Conservation (phyloP, 2,888 invertebrate genomes). For the Ichneumon xanthorius region DNA sequence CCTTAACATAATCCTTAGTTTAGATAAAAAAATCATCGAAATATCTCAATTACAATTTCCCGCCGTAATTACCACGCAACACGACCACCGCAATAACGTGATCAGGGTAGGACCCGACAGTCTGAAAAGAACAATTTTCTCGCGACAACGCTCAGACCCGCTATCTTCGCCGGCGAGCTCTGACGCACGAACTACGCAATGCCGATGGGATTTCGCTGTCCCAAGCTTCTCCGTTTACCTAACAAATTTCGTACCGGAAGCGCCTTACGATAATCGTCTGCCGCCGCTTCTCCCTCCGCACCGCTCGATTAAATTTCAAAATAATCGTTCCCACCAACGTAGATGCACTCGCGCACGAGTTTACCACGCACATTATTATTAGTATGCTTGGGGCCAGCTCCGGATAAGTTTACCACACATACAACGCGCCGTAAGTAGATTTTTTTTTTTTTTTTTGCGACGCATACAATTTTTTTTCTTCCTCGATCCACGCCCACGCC, state of each 20-base stretch:
- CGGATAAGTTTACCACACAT: no score
- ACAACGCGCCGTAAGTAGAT: no score
- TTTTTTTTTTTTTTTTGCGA: no score
- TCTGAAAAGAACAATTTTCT: neutral
- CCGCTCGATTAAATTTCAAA: neutral
- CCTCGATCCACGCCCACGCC: neutral
- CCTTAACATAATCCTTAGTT: no score
- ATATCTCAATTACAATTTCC: neutral
- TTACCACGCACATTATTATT: neutral
- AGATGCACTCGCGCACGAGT: neutral
- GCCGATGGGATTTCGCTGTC: constrained; percentile 4
- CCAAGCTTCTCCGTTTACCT: neutral
- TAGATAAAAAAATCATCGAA: no score
- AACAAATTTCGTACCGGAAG: constrained; percentile 1
- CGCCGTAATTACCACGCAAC: neutral
- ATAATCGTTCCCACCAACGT: neutral
- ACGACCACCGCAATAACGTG: neutral
- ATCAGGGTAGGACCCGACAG: neutral
- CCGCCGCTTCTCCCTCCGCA: neutral
- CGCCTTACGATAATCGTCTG: neutral
- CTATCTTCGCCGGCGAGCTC: neutral
- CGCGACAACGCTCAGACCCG: neutral
- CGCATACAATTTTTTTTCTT: neutral
- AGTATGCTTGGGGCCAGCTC: no score
- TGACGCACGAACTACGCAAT: neutral